phyloP scores from a whole-genome alignment of 1,140 invertebrate genomes.

The Saccostrea cuccullata region DNA sequence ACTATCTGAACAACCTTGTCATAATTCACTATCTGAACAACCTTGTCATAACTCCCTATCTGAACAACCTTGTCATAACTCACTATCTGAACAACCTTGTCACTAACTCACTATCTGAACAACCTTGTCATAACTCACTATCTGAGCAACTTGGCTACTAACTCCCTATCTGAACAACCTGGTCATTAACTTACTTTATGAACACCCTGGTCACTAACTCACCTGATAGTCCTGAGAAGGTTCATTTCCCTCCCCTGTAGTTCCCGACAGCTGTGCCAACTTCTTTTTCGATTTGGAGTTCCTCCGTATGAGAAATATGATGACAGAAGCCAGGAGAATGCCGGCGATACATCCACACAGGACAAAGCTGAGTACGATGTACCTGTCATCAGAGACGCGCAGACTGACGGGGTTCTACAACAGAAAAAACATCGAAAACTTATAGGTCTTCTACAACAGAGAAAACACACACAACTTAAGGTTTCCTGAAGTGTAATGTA shows the following conservation, averaged over 20 bases:
- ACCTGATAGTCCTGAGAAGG: slow-evolving; percentile 96
- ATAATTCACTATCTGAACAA: too few species aligned
- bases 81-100: too few species aligned
- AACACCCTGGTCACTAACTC: not conserved
- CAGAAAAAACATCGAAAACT: not conserved
- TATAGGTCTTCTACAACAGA: not conserved
- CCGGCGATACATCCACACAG: slow-evolving; percentile 84
- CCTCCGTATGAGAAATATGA: slow-evolving; percentile 86
- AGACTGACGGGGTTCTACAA: slow-evolving; percentile 69
- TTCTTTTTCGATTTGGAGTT: slow-evolving; percentile 86
- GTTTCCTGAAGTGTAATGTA: too few species aligned
- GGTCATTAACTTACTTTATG: too few species aligned
- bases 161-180: too few species aligned
- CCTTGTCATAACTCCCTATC: too few species aligned
- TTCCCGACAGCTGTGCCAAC: slow-evolving; percentile 78
- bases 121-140: too few species aligned
- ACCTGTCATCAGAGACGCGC: slow-evolving; percentile 68
- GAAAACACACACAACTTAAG: slow-evolving; percentile 56
- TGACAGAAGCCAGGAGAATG: slow-evolving; percentile 84
- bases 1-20: too few species aligned
- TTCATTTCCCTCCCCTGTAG: slow-evolving; percentile 87
- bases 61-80: too few species aligned
- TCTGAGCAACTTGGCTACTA: too few species aligned
- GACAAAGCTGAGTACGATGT: slow-evolving; percentile 82
- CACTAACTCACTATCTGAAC: too few species aligned